A percentile compares a stretch with the other conserved stretches of the same genome.
Evolutionary conservation across 2,888 invertebrate genomes (phyloP).

Genomic region (Prostheceraeus crozeri): DNA sequence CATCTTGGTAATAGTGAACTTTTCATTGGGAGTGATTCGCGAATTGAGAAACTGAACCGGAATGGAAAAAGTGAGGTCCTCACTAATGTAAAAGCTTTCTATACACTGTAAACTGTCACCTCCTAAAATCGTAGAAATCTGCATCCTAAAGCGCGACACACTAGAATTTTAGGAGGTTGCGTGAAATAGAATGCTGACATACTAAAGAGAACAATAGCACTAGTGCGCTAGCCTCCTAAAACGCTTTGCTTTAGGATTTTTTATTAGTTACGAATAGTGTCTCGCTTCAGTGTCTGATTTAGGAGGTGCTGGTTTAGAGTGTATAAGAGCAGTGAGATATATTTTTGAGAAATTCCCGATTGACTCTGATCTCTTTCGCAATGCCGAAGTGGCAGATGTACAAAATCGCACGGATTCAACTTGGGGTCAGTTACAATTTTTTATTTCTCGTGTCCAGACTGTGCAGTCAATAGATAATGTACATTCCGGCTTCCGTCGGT

Average conservation of each 20-base stretch:
- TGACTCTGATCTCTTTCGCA: constrained; percentile 11
- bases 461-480: constrained; percentile 17
- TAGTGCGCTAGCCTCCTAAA: too few relatives aligned
- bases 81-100: constrained; percentile 15
- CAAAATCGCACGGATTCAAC: constrained; percentile 7
- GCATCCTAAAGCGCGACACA: too few relatives aligned
- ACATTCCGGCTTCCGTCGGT: constrained; percentile 12
- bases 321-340: constrained; percentile 1
- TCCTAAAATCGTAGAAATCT: too few relatives aligned
- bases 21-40: constrained; percentile 26
- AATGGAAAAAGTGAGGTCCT: constrained; percentile 19
- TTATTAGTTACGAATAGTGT: too few relatives aligned
- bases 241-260: too few relatives aligned
- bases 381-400: constrained; percentile 25
- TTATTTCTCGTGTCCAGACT: constrained; percentile 18
- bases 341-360: constrained; percentile 5
- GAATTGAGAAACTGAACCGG: constrained; percentile 7
- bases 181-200: too few relatives aligned
- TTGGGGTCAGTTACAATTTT: constrained; percentile 25
- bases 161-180: too few relatives aligned
- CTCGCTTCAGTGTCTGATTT: too few relatives aligned
- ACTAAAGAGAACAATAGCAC: too few relatives aligned
- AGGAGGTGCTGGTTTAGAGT: too few relatives aligned
- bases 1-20: constrained; percentile 15
- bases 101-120: too few relatives aligned